A percentile compares a stretch with the other conserved stretches of the same genome.
Evolutionary conservation across 2,113 vertebrate genomes (phyloP).

Genomic region (Solenodon paradoxus): DNA sequence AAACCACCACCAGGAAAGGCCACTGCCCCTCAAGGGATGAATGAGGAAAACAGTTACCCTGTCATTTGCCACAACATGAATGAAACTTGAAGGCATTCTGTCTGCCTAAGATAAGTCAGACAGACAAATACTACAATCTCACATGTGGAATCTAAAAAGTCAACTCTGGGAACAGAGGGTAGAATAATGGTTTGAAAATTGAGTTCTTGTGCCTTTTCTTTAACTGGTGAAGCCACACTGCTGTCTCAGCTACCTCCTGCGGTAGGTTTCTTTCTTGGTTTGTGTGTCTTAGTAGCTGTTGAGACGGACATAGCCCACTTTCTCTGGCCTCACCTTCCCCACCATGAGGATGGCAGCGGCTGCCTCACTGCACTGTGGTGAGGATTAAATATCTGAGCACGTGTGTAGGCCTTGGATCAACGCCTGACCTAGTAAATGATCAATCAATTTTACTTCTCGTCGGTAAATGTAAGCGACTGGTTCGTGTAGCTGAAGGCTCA

Average conservation of each 20-base stretch:
- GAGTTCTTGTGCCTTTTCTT: background rate
- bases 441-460: slow-evolving; percentile 22
- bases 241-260: background rate
- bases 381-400: slow-evolving; percentile 11
- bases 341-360: background rate
- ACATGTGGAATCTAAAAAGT: background rate
- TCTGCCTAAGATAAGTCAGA: background rate
- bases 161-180: background rate
- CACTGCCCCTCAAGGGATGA: background rate
- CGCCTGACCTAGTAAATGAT: slow-evolving; percentile 20
- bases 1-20: background rate
- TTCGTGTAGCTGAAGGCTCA: background rate
- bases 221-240: background rate
- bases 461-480: slow-evolving; percentile 21
- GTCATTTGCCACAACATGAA: background rate
- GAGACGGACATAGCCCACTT: background rate
- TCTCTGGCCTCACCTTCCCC: background rate
- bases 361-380: background rate
- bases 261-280: background rate
- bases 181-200: background rate
- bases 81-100: background rate
- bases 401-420: background rate
- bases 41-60: background rate
- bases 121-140: background rate
- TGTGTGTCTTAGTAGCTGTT: background rate